Evolutionary conservation across 2,797 vertebrate genomes (phyloP).

Genomic region (Enteromius anoplus): DNA sequence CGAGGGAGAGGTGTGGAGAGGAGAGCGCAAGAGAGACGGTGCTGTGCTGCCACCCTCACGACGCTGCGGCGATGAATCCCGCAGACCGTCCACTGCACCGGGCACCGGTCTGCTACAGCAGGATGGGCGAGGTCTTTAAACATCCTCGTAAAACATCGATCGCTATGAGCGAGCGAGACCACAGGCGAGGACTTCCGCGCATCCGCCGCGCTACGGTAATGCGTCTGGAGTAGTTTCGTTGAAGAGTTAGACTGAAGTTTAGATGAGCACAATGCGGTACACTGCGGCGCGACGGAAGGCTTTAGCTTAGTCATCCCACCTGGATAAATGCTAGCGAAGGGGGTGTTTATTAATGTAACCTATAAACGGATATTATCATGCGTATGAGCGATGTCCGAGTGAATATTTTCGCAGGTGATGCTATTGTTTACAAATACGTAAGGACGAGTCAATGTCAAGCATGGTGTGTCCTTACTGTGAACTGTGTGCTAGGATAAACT

Average conservation of each 20-base stretch:
- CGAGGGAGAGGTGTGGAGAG: conserved; percentile 27
- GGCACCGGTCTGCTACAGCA: conserved; percentile 44
- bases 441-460: conserved; percentile 64
- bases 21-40: conserved; percentile 55
- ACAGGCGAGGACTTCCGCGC: conserved; percentile 77
- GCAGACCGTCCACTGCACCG: conserved; percentile 58
- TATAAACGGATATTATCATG: not conserved
- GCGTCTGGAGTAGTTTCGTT: conserved; percentile 47
- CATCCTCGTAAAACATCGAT: conserved; percentile 53
- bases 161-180: conserved; percentile 80
- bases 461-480: conserved; percentile 31
- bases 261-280: conserved; percentile 72
- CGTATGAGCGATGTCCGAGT: not conserved
- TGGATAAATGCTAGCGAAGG: not conserved
- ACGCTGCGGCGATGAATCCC: conserved; percentile 62
- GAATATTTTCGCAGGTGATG: not conserved
- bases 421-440: conserved; percentile 5
- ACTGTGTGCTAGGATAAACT: not conserved
- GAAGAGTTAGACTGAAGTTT: conserved; percentile 74
- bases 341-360: not conserved
- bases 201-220: conserved; percentile 87
- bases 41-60: conserved; percentile 67
- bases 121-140: conserved; percentile 51
- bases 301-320: conserved; percentile 72
- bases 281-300: conserved; percentile 66